Percentiles rank a stretch among this genome's conserved stretches.
phyloP scores from a whole-genome alignment of 2,888 invertebrate genomes.

The Acronicta psi region DNA sequence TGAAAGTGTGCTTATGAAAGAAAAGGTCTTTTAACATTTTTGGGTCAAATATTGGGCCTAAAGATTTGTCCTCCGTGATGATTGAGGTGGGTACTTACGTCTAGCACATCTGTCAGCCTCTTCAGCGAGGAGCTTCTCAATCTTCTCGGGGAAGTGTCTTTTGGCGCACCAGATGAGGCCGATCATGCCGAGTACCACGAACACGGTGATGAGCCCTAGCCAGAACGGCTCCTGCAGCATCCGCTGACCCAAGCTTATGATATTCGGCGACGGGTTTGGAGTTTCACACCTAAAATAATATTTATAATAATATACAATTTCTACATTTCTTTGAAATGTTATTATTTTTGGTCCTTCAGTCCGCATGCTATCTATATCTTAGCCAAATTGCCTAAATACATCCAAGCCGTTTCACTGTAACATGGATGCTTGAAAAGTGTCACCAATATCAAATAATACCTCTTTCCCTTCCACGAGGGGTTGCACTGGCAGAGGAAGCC shows the following conservation, averaged over 20 bases:
- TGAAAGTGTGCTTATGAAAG: constrained; percentile 59
- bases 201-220: constrained; percentile 95
- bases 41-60: constrained; percentile 63
- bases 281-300: constrained; percentile 91
- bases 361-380: too few relatives aligned
- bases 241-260: constrained; percentile 91
- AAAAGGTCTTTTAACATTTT: constrained; percentile 53
- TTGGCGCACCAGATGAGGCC: constrained; percentile 95
- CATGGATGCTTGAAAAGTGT: too few relatives aligned
- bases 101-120: constrained; percentile 93
- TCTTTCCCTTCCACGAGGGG: constrained; percentile 82
- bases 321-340: not conserved
- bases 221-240: constrained; percentile 97
- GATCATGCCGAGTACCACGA: constrained; percentile 93
- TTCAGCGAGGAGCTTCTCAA: constrained; percentile 94
- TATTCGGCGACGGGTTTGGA: constrained; percentile 87
- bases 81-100: constrained; percentile 82
- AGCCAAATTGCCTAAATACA: too few relatives aligned
- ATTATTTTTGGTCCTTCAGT: not conserved
- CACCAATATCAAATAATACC: constrained; percentile 76
- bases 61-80: constrained; percentile 74
- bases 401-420: too few relatives aligned
- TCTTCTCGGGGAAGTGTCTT: constrained; percentile 95
- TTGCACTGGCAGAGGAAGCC: constrained; percentile 92
- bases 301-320: not conserved